Base-by-base conservation (phyloP, 2,888 invertebrate species). In the Drosophila mayaguana region DNA sequence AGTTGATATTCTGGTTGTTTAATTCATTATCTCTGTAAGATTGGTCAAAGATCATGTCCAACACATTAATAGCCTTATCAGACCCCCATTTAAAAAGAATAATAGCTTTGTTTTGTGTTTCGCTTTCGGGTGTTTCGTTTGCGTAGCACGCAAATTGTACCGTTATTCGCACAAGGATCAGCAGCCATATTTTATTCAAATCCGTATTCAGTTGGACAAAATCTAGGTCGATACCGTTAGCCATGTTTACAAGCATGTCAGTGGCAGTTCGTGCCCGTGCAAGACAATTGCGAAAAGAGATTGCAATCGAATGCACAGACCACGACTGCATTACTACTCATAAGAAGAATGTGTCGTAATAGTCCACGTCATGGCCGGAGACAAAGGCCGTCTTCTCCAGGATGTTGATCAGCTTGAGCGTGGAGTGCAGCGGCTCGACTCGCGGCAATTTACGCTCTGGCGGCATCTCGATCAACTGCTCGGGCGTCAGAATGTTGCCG, bases 351-450 rank as follows among this genome's bases (percentile, higher is more conserved):
- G 92, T 91, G 80, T 91, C 89, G 45, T 92, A 90, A 78, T 91
- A 92, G 81, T 92, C 92, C 50, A 92, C 90, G 66, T 92, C 92
- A 63, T 92, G 92, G 3, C 92, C 92, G 36, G 92, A 92, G 6
- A 91, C 91, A 53, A 92, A 92, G 20, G 91, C 88, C 55, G 84
- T 88, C 60, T 84, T 67, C 74, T 92, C 89, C 74, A 92, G 78
- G 36, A 92, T 92, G 63, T 90, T 91, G 59, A 92, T 90, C 43
- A 92, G 78, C 61, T 91, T 90, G 1, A 91, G 81, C 3, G 89
- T 81, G 7, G 91, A 75, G 51, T 91, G 84, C 43, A 75, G 46
- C 2, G 92, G 90, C 51, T 85, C 68, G 8, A 90, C 81, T 18
- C 88, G 80, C 25, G 85, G 84, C 56, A 80, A 14, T 20, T 80